These are phyloP conservation scores for Tupaia chinensis DNA, from an alignment of 2,113 vertebrate species.

Conservation along the genomic window DNA sequence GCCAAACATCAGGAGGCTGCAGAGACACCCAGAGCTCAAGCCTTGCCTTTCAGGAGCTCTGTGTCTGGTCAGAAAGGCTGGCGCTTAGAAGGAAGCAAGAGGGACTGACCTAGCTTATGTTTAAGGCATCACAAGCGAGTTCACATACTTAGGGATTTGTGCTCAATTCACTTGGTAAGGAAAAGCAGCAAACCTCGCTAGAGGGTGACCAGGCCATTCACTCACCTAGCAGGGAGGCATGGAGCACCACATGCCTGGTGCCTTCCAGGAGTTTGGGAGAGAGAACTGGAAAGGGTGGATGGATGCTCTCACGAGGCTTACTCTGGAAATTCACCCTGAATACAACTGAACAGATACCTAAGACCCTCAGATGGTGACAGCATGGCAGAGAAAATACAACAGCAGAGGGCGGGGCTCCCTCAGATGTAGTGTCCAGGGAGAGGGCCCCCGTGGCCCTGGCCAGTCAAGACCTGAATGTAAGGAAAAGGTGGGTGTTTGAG, in stretches of 20 bases:
- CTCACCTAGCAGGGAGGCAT: neutral
- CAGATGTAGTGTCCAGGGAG: neutral
- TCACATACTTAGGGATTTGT: neutral
- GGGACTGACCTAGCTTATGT: neutral
- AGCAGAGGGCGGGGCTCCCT: neutral
- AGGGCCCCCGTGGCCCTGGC: neutral
- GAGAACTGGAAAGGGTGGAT: neutral
- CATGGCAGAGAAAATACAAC: neutral
- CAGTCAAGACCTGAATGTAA: neutral
- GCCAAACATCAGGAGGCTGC: neutral
- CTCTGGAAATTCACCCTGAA: neutral
- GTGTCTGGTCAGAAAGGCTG: neutral
- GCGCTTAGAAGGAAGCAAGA: neutral
- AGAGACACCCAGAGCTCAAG: neutral
- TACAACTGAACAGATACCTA: neutral
- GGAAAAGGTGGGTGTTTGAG: neutral
- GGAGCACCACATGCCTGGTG: fast-evolving
- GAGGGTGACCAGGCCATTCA: neutral
- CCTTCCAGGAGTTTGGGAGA: neutral
- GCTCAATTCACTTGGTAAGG: neutral
- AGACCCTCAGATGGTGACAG: neutral
- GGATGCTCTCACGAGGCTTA: neutral
- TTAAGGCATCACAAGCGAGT: neutral
- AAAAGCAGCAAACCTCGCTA: neutral
- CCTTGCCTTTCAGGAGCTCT: neutral